These are phyloP conservation scores for Pollicipes pollicipes DNA, from an alignment of 1,140 invertebrate species.

Conservation along the genomic window DNA sequence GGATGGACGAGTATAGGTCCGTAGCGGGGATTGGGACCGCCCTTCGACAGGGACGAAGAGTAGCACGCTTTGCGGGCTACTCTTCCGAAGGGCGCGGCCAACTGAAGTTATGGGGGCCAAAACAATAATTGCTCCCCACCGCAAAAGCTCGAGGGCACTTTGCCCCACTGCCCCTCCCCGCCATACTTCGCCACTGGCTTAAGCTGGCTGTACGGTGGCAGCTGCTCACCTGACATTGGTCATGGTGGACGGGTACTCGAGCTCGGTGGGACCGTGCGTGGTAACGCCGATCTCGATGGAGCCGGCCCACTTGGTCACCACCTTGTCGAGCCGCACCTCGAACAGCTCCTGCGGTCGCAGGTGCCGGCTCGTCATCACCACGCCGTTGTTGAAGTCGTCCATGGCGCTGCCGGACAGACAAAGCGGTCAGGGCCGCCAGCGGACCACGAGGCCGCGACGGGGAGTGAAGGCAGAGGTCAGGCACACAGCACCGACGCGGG, in stretches of 20 bases:
- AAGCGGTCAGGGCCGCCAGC: not conserved
- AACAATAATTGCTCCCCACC: too few relatives aligned
- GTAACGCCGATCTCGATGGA: constrained; percentile 64
- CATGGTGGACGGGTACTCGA: constrained; percentile 91
- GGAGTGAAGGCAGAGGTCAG: constrained; percentile 18
- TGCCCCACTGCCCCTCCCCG: too few relatives aligned
- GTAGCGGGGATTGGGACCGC: too few relatives aligned
- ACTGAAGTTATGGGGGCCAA: too few relatives aligned
- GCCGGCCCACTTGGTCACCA: constrained; percentile 88
- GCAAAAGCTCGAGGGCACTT: too few relatives aligned
- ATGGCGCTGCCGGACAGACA: constrained; percentile 41
- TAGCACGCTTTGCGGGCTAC: too few relatives aligned
- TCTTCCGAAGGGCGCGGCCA: too few relatives aligned
- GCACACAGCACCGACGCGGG: constrained; percentile 24
- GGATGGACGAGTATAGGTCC: too few relatives aligned
- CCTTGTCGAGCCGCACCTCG: constrained; percentile 69
- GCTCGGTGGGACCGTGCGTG: constrained; percentile 26
- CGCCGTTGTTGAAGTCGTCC: constrained; percentile 89
- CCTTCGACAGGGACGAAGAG: too few relatives aligned
- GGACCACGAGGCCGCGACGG: not conserved
- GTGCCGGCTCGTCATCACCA: constrained; percentile 72
- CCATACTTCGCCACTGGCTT: not conserved
- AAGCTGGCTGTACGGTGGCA: constrained; percentile 5
- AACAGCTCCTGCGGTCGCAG: constrained; percentile 72
- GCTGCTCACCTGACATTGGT: constrained; percentile 74